Conservation (phyloP, 2,888 invertebrate species). For the Erebia ligea region DNA sequence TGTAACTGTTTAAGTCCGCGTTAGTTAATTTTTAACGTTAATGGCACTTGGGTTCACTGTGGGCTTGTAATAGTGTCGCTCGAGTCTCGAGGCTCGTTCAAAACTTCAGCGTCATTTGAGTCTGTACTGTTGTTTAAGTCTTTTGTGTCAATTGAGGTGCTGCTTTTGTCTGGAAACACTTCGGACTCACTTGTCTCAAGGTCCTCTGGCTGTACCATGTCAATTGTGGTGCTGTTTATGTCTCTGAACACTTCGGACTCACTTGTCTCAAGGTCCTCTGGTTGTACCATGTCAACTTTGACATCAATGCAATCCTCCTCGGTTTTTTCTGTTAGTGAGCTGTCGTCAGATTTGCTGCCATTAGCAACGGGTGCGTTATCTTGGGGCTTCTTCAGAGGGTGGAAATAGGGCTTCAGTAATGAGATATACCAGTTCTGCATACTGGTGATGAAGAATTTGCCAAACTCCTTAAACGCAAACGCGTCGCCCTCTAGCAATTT, state of each 20-base stretch:
- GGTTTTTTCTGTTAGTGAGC: background rate
- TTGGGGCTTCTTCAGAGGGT: no score
- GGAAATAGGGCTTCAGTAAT: conserved; percentile 48
- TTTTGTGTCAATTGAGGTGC: background rate
- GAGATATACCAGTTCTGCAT: conserved; percentile 55
- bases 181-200: background rate
- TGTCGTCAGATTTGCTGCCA: background rate
- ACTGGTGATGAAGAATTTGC: conserved; percentile 54
- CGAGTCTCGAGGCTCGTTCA: background rate
- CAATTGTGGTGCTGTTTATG: no score
- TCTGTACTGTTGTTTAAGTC: background rate
- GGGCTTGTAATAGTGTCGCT: background rate
- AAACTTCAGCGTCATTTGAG: background rate
- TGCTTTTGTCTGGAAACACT: background rate
- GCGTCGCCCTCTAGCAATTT: conserved; percentile 50
- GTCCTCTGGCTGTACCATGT: background rate
- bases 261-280: no score
- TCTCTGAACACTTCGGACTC: no score
- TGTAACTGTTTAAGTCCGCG: background rate
- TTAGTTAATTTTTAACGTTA: background rate
- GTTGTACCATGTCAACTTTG: background rate
- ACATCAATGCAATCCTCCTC: background rate
- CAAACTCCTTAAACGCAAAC: conserved; percentile 55
- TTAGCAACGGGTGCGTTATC: background rate
- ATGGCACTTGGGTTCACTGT: background rate